Percentiles rank a stretch among this genome's conserved stretches.
Conservation (phyloP, 2,113 vertebrate genomes). For the Mastomys coucha region DNA sequence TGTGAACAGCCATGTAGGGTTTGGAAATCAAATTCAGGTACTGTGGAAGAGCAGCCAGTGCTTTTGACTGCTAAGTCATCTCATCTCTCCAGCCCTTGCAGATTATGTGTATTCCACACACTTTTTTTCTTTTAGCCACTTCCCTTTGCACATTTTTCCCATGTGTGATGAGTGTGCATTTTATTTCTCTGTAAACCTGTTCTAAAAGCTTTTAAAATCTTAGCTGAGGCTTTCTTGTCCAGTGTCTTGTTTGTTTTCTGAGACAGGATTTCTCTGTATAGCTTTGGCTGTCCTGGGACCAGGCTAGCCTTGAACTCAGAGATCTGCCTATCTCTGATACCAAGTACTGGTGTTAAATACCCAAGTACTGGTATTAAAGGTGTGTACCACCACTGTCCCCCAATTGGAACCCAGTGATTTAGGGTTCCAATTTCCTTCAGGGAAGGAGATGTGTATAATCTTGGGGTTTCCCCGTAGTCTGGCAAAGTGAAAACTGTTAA, state of each 20-base stretch:
- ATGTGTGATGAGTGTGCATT: background rate
- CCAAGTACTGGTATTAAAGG: background rate
- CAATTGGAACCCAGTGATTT: background rate
- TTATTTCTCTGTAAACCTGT: slow-evolving; percentile 16
- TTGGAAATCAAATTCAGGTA: background rate
- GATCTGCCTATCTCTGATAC: background rate
- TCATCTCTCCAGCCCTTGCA: background rate
- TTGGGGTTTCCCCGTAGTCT: background rate
- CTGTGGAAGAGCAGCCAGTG: background rate
- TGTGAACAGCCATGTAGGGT: background rate
- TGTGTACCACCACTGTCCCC: background rate
- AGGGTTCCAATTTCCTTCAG: background rate
- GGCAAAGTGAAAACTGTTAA: slow-evolving; percentile 18
- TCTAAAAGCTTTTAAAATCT: slow-evolving; percentile 22
- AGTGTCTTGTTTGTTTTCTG: too few species aligned
- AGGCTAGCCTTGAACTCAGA: background rate
- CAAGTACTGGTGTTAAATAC: background rate
- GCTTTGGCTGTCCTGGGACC: background rate
- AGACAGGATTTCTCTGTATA: background rate
- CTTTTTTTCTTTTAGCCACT: background rate
- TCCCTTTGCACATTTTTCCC: background rate
- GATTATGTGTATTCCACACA: background rate
- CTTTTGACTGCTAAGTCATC: too few species aligned
- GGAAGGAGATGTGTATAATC: background rate
- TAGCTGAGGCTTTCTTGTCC: background rate